phyloP scores from a whole-genome alignment of 2,113 vertebrate genomes.

The Cebidichthys violaceus region DNA sequence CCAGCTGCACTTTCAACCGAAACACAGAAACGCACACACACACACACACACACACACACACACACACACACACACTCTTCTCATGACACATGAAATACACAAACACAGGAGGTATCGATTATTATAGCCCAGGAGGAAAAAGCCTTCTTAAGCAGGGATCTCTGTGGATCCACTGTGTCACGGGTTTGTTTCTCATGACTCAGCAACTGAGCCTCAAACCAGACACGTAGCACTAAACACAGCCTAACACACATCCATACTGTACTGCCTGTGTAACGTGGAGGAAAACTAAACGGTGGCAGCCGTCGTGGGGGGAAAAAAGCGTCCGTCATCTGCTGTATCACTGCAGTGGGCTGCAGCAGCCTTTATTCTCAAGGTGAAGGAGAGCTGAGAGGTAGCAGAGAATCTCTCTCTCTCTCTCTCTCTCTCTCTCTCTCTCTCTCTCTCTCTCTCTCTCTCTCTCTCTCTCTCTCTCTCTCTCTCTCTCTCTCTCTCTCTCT shows the following conservation, averaged over 20 bases:
- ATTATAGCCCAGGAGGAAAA: neutral
- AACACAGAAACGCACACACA: too few relatives aligned
- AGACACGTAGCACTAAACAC: slow-evolving; percentile 3
- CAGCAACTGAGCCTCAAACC: slow-evolving; percentile 39
- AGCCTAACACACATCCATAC: neutral
- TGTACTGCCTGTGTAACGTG: neutral
- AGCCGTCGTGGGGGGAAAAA: neutral
- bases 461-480: too few relatives aligned
- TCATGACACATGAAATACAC: slow-evolving; percentile 6
- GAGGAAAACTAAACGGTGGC: slow-evolving; percentile 4
- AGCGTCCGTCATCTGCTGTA: accelerated
- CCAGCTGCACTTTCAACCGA: slow-evolving; percentile 40
- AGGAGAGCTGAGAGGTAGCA: slow-evolving; percentile 15
- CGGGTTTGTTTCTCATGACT: slow-evolving; percentile 44
- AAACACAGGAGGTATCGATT: slow-evolving; percentile 30
- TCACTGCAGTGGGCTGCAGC: slow-evolving; percentile 48
- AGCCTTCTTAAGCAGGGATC: neutral
- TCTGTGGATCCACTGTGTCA: neutral
- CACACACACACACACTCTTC: neutral
- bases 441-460: too few relatives aligned
- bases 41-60: too few relatives aligned
- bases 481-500: too few relatives aligned
- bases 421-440: too few relatives aligned
- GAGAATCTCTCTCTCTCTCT: neutral
- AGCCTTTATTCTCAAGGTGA: slow-evolving; percentile 54